These are phyloP conservation scores for Sepioteuthis lessoniana DNA, from an alignment of 2,888 invertebrate species.

Conservation along the genomic window DNA sequence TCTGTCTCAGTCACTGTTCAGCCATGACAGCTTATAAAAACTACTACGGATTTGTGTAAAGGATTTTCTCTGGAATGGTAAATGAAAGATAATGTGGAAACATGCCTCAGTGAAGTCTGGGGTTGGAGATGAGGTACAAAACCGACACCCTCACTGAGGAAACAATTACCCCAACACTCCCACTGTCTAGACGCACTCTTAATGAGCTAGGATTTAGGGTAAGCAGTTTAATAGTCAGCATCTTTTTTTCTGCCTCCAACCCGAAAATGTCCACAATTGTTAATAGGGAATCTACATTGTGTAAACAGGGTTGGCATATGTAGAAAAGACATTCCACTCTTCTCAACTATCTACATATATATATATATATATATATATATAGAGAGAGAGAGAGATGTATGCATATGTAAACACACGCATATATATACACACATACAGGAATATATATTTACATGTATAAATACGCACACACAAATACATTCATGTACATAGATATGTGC, in stretches of 20 bases:
- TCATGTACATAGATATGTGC: too few species aligned
- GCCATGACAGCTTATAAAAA: neutral
- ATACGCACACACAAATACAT: too few species aligned
- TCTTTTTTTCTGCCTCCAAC: neutral
- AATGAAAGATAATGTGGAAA: neutral
- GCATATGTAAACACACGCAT: too few species aligned
- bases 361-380: too few species aligned
- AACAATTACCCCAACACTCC: neutral
- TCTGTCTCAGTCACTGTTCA: neutral
- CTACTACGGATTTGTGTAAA: neutral
- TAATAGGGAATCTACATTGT: neutral
- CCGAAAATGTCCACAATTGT: neutral
- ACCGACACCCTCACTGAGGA: neutral
- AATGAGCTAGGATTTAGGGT: neutral
- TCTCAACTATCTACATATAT: neutral
- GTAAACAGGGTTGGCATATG: neutral
- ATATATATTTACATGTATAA: too few species aligned
- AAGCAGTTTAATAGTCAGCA: slow-evolving; percentile 1
- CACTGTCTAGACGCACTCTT: neutral
- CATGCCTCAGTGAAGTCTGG: neutral
- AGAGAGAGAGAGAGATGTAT: too few species aligned
- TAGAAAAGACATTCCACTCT: neutral
- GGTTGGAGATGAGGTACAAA: neutral
- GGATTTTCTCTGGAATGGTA: neutral
- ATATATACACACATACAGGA: too few species aligned